Percentiles rank a stretch among this genome's conserved stretches.
Evolutionary conservation across 2,888 invertebrate genomes (phyloP).

Genomic region (Heliconius cydno): DNA sequence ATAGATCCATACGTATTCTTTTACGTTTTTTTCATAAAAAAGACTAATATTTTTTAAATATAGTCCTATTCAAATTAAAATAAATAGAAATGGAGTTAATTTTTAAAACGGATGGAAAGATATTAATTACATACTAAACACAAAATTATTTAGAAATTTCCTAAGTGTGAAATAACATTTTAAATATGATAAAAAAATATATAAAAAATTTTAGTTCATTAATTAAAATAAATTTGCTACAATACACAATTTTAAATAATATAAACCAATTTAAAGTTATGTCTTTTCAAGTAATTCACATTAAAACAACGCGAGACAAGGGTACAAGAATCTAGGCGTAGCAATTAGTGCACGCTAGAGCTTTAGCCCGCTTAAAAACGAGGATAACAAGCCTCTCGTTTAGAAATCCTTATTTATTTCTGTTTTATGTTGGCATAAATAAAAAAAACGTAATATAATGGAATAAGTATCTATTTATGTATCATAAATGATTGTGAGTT

Average conservation of each 20-base stretch:
- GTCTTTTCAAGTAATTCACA: background rate
- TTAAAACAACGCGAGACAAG: background rate
- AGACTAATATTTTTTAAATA: too few species aligned
- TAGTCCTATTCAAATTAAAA: too few species aligned
- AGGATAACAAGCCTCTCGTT: constrained; percentile 32
- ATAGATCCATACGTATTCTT: too few species aligned
- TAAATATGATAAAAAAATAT: too few species aligned
- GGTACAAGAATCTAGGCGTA: constrained; percentile 23
- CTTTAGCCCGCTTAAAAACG: constrained; percentile 10
- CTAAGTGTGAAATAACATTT: too few species aligned
- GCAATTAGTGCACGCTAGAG: constrained; percentile 25
- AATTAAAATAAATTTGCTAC: background rate
- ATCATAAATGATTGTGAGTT: background rate
- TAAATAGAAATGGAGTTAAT: too few species aligned
- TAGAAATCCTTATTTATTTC: constrained; percentile 32
- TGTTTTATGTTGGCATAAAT: background rate
- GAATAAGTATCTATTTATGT: too few species aligned
- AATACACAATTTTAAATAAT: background rate
- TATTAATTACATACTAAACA: too few species aligned
- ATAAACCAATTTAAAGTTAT: background rate
- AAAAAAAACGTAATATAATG: background rate
- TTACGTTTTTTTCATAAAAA: too few species aligned
- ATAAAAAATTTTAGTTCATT: background rate
- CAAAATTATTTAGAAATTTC: too few species aligned
- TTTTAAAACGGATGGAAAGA: too few species aligned